Percentiles rank a stretch among this genome's conserved stretches.
Evolutionary conservation across 2,888 invertebrate species (phyloP).

Genomic region (Tiliacea citrago): DNA sequence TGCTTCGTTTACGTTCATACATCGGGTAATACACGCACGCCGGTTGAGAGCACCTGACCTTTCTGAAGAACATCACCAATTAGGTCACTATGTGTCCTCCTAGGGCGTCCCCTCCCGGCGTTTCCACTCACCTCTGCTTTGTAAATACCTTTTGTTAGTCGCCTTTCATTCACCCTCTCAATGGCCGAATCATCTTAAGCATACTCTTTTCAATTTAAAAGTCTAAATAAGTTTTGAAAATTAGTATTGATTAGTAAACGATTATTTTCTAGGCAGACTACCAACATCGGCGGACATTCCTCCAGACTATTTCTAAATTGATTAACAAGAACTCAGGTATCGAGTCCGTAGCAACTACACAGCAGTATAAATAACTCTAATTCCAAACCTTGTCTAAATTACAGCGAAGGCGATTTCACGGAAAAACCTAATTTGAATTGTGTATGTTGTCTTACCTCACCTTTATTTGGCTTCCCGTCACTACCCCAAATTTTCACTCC

Average conservation of each 20-base stretch:
- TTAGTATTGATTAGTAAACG: background rate
- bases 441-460: slow-evolving; percentile 76
- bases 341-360: background rate
- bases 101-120: too few relatives aligned
- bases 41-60: too few relatives aligned
- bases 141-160: too few relatives aligned
- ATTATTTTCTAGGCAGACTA: background rate
- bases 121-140: too few relatives aligned
- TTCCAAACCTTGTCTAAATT: slow-evolving; percentile 23
- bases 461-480: slow-evolving; percentile 83
- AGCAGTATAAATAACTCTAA: slow-evolving; percentile 10
- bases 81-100: too few relatives aligned
- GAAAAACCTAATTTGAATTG: slow-evolving; percentile 78
- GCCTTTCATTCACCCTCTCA: too few relatives aligned
- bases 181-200: too few relatives aligned
- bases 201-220: too few relatives aligned
- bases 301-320: background rate
- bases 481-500: slow-evolving; percentile 80
- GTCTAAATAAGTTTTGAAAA: too few relatives aligned
- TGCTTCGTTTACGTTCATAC: too few relatives aligned
- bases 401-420: slow-evolving; percentile 67
- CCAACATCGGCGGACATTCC: background rate
- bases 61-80: too few relatives aligned
- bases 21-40: too few relatives aligned
- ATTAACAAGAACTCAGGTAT: background rate